Conservation (phyloP, 2,113 vertebrate species). For the Corythaixoides concolor region DNA sequence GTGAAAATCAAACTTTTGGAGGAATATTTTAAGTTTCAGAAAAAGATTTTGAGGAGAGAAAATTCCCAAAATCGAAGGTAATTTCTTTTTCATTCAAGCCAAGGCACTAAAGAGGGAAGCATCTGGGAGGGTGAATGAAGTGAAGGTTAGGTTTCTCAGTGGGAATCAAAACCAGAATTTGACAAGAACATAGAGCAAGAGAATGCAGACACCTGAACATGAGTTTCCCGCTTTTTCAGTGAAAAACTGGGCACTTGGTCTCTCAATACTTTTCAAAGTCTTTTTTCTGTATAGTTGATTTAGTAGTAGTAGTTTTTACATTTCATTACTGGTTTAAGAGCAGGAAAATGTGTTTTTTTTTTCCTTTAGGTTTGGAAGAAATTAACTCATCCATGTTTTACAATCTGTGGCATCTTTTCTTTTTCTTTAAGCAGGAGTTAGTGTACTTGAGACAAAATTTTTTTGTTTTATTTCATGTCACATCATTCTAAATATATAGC, state of each 20-base stretch:
- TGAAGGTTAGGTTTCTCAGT: not conserved
- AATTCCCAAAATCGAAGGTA: not conserved
- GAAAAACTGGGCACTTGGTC: not conserved
- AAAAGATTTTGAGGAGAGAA: not conserved
- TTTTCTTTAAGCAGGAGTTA: not conserved
- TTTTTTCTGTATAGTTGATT: not conserved
- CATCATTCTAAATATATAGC: not conserved
- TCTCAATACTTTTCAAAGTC: not conserved
- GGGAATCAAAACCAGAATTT: not conserved
- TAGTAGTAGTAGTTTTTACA: not conserved
- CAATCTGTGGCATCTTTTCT: accelerated
- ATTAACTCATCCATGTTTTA: not conserved
- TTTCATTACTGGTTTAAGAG: not conserved
- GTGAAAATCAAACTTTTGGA: not conserved
- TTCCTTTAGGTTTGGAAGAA: not conserved
- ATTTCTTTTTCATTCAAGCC: not conserved
- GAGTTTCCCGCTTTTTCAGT: not conserved
- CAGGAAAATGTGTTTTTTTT: accelerated
- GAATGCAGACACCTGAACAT: not conserved
- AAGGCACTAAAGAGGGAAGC: not conserved
- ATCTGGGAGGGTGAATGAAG: not conserved
- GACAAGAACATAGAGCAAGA: not conserved
- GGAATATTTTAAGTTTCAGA: not conserved
- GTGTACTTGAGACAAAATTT: not conserved
- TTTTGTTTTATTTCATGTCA: not conserved